Percentiles rank a stretch among this genome's conserved stretches.
Evolutionary conservation across 2,888 invertebrate species (phyloP).

Genomic region (Macropis europaea): DNA sequence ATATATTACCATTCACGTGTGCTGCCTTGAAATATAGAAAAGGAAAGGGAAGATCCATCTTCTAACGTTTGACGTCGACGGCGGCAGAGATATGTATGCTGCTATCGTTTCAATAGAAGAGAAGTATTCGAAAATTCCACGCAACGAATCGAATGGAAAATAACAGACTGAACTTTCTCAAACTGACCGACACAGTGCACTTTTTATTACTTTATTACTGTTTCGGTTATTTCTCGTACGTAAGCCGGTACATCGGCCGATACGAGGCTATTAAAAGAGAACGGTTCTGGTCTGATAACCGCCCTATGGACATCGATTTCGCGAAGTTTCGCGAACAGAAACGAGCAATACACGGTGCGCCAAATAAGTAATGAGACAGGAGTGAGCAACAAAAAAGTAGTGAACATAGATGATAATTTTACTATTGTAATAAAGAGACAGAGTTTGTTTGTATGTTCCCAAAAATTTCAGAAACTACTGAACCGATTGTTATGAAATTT

Average conservation of each 20-base stretch:
- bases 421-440: too few species aligned
- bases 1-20: constrained; percentile 46
- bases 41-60: constrained; percentile 55
- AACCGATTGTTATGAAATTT: too few species aligned
- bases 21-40: constrained; percentile 12
- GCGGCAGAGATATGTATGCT: constrained; percentile 16
- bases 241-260: not conserved
- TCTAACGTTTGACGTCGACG: constrained; percentile 48
- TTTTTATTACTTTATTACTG: not conserved
- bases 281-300: not conserved
- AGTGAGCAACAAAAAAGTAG: too few species aligned
- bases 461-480: too few species aligned
- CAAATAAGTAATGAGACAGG: too few species aligned
- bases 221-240: constrained; percentile 8
- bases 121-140: constrained; percentile 24
- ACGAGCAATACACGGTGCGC: not conserved
- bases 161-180: constrained; percentile 37
- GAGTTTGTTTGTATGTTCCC: too few species aligned
- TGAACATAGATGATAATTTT: too few species aligned
- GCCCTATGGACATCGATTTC: not conserved
- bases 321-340: not conserved
- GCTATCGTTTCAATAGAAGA: constrained; percentile 2
- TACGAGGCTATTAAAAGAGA: not conserved
- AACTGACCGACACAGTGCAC: not conserved
- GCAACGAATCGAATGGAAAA: constrained; percentile 19